Evolutionary conservation across 1,140 invertebrate genomes (phyloP), one percentile per base, ranked within the genome.

Genomic region (Trissolcus basalis): DNA sequence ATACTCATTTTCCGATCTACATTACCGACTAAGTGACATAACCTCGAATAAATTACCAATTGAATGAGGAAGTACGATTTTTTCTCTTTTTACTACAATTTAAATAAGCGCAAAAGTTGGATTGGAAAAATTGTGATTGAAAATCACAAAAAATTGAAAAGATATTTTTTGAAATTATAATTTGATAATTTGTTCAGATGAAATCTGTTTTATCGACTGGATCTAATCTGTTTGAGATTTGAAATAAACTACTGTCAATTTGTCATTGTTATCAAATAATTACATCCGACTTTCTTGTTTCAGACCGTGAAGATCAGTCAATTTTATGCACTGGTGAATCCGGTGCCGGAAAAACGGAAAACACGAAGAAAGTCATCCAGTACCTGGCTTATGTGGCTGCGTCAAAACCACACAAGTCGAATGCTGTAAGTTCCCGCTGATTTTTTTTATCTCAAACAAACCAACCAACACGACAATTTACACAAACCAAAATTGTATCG

Each of bases 321-420:
- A 99, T 99, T 87, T 91, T 99, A 56, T 99, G 98, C 91, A 99
- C 98, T 51, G 98, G 98, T 80, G 98, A 99, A 90, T 99, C 98
- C n/a, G 98, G 98, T 79, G 98, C 98, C 77, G 98, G 98, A 74
- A 99, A 99, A 91, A 99, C 98, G 14, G 98, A 99, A 89, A 99
- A 99, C 89, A 99, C 98, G 44, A 99, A 99, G 90, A 99, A 99
- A 92, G 98, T 99, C 33, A 99, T 99, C 84, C 98, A 99, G 89
- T 99, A 99, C 91, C 91, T 99, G 84, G 98, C 98, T 1, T 98
- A 97, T 89, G 97, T 99, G 36, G 98, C 97, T 77, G 97, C 97
- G 10, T 98, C 97, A 8, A 97, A 97, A 89, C 95, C 96, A 51
- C 77, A 79, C 68, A 96, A 96, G 89, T 93, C 93, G 9, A 93